Conservation (phyloP, 1,140 invertebrate genomes). For the Eubasilissa regina region DNA sequence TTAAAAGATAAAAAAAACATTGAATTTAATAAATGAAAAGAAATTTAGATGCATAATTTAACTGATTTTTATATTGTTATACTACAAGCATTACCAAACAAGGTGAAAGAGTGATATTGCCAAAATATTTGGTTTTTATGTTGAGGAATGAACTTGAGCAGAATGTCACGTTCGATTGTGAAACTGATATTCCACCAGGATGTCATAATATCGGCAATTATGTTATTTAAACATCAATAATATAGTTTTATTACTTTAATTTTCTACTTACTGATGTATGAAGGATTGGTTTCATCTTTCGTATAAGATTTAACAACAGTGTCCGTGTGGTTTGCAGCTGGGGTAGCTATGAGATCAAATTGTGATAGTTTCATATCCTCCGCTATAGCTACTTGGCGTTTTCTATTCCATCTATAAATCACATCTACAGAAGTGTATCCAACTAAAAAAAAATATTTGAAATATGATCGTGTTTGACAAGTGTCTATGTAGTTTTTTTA, state of each 20-base stretch:
- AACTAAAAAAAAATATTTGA: conserved; percentile 72
- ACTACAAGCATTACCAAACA: no score
- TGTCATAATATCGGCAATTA: no score
- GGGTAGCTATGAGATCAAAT: conserved; percentile 87
- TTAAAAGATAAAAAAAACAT: not conserved
- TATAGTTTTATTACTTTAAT: not conserved
- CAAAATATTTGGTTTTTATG: no score
- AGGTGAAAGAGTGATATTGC: no score
- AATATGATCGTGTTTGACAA: no score
- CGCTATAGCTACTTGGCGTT: conserved; percentile 84
- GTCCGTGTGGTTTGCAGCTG: conserved; percentile 81
- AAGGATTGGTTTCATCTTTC: conserved; percentile 51
- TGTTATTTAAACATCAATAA: no score
- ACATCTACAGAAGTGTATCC: conserved; percentile 88
- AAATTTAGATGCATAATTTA: no score
- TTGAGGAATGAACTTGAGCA: not conserved
- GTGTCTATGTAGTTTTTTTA: no score
- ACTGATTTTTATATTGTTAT: no score
- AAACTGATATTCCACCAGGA: no score
- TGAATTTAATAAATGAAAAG: no score
- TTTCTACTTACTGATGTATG: conserved; percentile 50
- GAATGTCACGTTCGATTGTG: no score
- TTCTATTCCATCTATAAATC: conserved; percentile 86
- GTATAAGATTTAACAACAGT: conserved; percentile 65
- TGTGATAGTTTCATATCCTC: conserved; percentile 90